phyloP scores from a whole-genome alignment of 2,888 invertebrate species.

The Calephelis perditalis region DNA sequence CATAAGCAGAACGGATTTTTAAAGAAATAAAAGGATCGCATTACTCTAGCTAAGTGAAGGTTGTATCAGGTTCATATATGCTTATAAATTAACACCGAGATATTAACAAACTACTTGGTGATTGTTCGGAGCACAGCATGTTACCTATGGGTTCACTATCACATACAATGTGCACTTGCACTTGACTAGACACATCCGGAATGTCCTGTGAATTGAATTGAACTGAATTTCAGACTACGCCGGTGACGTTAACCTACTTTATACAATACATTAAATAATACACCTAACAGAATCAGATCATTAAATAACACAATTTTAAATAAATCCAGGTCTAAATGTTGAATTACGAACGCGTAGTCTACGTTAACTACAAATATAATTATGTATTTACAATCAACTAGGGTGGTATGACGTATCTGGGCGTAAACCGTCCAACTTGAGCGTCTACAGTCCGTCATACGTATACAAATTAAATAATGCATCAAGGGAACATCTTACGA shows the following conservation, averaged over 20 bases:
- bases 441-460: slow-evolving; percentile 65
- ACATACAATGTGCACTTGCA: slow-evolving; percentile 51
- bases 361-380: slow-evolving; percentile 53
- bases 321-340: slow-evolving; percentile 33
- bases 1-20: background rate
- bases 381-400: slow-evolving; percentile 72
- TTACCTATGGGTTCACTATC: slow-evolving; percentile 45
- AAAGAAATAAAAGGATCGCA: slow-evolving; percentile 52
- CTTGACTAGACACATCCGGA: slow-evolving; percentile 63
- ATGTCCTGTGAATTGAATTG: slow-evolving; percentile 42
- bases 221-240: slow-evolving; percentile 38
- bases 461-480: slow-evolving; percentile 71
- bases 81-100: slow-evolving; percentile 37
- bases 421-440: slow-evolving; percentile 42
- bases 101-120: slow-evolving; percentile 49
- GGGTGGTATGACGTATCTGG: slow-evolving; percentile 60
- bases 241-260: slow-evolving; percentile 67
- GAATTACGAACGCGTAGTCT: slow-evolving; percentile 50
- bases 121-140: slow-evolving; percentile 49
- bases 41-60: slow-evolving; percentile 50
- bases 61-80: slow-evolving; percentile 1
- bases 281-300: slow-evolving; percentile 26
- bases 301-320: slow-evolving; percentile 27
- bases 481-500: slow-evolving; percentile 53
- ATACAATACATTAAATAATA: slow-evolving; percentile 54